Base-by-base conservation (phyloP, 2,888 invertebrate genomes). In the Alcis repandata region DNA sequence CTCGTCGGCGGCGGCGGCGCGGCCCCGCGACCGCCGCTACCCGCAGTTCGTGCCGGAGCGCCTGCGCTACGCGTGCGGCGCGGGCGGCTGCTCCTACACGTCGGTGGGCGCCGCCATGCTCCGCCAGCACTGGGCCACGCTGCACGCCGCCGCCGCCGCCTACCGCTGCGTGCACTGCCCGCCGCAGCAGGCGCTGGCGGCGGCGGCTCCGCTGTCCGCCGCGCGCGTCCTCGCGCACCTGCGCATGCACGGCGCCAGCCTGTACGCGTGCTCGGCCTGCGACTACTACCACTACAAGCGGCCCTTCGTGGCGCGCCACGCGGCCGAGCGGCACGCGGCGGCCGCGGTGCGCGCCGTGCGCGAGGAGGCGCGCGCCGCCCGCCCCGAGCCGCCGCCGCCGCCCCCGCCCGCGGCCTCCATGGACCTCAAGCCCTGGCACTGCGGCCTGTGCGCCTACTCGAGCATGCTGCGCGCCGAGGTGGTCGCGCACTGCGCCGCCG, bases 131-230 rank as follows among this genome's bases (percentile, higher is more conserved):
- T 94, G 97, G 86, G 95, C 95, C 70, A 95, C 96, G 0, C 87
- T 97, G 53, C 97, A 97, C 81, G 89, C 94, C 1, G 94, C 94
- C 22, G 94, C 95, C 46, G 87, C 82, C 19, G 85, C 90, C 66
- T 96, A 94, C 84, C 93, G 91, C 67, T 97, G 97, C 84, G 95
- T 95, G 0, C 97, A 97, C 85, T 98, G 97, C 82, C 94, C 95
- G 19, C 88, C 92, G 11, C 88, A 94, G 64, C 89, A 95, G 51
- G 87, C 89, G 11, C 87, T 95, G 43, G 94, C 94, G 72, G 88
- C 86, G 8, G 74, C 85, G 0, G 81, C 77, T 22, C 84, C 92
- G 32, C 82, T 95, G 59, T 92, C 94, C 0, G 92, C 95, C 3
- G 94, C 95, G n/a, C 94, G 95, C 67, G 94, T 97, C 62, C 85